Percentiles rank a stretch among this genome's conserved stretches.
Conservation (phyloP, 2,888 invertebrate species). For the Campaea margaritaria region DNA sequence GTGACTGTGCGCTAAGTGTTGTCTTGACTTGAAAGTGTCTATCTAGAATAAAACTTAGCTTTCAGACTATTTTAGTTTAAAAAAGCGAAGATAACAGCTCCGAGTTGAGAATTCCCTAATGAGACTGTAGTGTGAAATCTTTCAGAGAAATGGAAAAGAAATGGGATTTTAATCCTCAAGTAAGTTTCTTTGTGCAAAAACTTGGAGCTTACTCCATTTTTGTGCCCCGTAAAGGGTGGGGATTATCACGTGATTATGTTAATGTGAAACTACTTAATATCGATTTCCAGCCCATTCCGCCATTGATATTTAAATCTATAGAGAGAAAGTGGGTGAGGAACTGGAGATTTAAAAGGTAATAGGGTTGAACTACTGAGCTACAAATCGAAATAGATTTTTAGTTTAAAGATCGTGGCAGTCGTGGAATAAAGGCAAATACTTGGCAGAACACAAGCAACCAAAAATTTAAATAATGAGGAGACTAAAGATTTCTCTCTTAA, state of each 20-base stretch:
- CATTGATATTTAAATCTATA: conserved; percentile 56
- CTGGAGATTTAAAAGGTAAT: neutral
- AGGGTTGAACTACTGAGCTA: too few relatives aligned
- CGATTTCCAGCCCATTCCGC: conserved; percentile 47
- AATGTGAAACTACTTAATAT: conserved; percentile 55
- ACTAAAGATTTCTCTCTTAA: neutral
- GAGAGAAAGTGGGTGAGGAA: conserved; percentile 2
- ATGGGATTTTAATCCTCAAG: conserved; percentile 37
- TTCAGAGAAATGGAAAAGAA: conserved; percentile 30
- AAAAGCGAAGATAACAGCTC: conserved; percentile 23
- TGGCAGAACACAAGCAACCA: too few relatives aligned
- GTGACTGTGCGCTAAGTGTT: conserved; percentile 17
- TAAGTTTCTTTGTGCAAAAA: conserved; percentile 25
- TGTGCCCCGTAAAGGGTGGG: conserved; percentile 36
- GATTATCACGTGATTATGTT: conserved; percentile 63
- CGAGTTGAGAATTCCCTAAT: conserved; percentile 31
- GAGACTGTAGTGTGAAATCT: conserved; percentile 33
- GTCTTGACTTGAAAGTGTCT: conserved; percentile 12
- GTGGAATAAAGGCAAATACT: too few relatives aligned
- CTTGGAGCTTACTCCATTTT: conserved; percentile 22
- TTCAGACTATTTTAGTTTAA: conserved; percentile 16
- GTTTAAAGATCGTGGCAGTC: too few relatives aligned
- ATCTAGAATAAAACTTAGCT: conserved; percentile 21
- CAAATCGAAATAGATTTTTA: too few relatives aligned
- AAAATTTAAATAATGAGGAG: too few relatives aligned